These are phyloP conservation scores for Bactericera cockerelli DNA, from an alignment of 1,140 invertebrate genomes.

Conservation along the genomic window DNA sequence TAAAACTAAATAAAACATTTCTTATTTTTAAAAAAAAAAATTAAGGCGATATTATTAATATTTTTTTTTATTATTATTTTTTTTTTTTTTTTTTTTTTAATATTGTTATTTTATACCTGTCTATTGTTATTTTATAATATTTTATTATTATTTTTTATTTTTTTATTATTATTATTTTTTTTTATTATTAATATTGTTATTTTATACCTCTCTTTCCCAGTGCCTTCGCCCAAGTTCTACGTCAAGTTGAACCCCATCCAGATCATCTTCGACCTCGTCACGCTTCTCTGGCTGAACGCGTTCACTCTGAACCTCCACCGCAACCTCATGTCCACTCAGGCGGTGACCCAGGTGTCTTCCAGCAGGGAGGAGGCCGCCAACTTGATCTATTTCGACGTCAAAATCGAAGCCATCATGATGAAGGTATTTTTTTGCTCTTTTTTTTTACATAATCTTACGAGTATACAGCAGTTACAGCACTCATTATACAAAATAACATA, in stretches of 20 bases:
- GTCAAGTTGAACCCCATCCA: conserved; percentile 77
- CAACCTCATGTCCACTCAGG: conserved; percentile 37
- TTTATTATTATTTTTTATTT: too few species aligned
- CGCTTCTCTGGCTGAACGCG: conserved; percentile 84
- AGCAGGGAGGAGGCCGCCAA: conserved; percentile 30
- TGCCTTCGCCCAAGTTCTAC: conserved; percentile 84
- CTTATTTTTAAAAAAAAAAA: too few species aligned
- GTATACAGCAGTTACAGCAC: too few species aligned
- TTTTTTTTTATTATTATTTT: background rate
- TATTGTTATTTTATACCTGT: too few species aligned
- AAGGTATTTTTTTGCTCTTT: conserved; percentile 60
- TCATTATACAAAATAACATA: too few species aligned
- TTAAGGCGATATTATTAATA: background rate
- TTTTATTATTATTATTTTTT: too few species aligned
- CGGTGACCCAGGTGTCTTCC: conserved; percentile 19
- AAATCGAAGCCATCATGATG: conserved; percentile 79
- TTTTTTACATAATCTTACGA: too few species aligned
- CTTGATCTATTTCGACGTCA: conserved; percentile 65
- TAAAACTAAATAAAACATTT: too few species aligned
- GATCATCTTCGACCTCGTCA: conserved; percentile 66
- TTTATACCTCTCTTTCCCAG: too few species aligned
- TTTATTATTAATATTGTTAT: too few species aligned
- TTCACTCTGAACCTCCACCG: conserved; percentile 75
- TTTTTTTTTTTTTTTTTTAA: too few species aligned
- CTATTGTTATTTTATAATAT: too few species aligned